Conservation (phyloP, 2,113 vertebrate genomes). For the Salvator merianae region DNA sequence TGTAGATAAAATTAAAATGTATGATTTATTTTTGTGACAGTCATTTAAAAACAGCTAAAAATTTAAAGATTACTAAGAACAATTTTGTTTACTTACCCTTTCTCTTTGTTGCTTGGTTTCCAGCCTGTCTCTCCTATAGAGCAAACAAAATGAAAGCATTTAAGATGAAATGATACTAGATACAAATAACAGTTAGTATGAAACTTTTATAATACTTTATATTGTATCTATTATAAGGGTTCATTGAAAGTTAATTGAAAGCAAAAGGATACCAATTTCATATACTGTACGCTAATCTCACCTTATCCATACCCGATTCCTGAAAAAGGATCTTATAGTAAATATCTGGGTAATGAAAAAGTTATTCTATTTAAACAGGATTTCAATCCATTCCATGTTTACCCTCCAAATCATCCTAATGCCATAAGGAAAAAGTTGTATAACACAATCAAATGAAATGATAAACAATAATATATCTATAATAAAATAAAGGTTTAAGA, state of each 20-base stretch:
- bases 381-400: too few species aligned
- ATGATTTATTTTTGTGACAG: neutral
- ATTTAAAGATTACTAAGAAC: slow-evolving; percentile 27
- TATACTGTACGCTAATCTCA: too few species aligned
- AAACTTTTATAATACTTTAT: slow-evolving; percentile 46
- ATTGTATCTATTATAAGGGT: slow-evolving; percentile 29
- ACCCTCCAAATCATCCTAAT: too few species aligned
- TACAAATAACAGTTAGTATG: slow-evolving; percentile 63
- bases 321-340: too few species aligned
- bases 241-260: slow-evolving; percentile 42
- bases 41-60: slow-evolving; percentile 28
- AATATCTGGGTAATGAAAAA: too few species aligned
- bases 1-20: slow-evolving; percentile 42
- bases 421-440: too few species aligned
- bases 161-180: slow-evolving; percentile 63
- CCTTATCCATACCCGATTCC: too few species aligned
- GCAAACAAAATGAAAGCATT: slow-evolving; percentile 72
- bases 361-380: too few species aligned
- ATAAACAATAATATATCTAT: too few species aligned
- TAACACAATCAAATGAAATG: too few species aligned
- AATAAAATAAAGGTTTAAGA: too few species aligned
- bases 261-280: slow-evolving; percentile 1
- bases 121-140: slow-evolving; percentile 95
- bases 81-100: slow-evolving; percentile 69
- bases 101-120: slow-evolving; percentile 93